A percentile compares a stretch with the other conserved stretches of the same genome.
phyloP scores from a whole-genome alignment of 2,888 invertebrate genomes.

The Lasiommata megera region DNA sequence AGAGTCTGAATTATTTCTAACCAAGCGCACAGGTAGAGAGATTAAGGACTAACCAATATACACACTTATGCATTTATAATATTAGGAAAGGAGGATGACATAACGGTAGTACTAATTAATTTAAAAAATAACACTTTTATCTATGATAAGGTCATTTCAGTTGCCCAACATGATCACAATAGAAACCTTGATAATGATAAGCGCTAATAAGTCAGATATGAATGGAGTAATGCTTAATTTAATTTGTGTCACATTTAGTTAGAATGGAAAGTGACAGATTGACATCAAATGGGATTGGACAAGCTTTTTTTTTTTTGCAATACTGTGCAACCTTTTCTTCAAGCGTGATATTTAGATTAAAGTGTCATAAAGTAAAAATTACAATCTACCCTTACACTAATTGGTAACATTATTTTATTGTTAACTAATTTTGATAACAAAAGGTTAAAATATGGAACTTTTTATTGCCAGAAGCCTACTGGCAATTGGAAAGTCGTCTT shows the following conservation, averaged over 20 bases:
- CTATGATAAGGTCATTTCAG: neutral
- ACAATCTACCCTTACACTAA: too few relatives aligned
- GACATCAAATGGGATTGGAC: neutral
- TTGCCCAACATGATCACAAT: slow-evolving; percentile 4
- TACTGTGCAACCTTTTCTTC: slow-evolving; percentile 55
- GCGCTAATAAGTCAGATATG: slow-evolving; percentile 8
- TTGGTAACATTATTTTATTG: too few relatives aligned
- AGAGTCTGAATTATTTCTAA: too few relatives aligned
- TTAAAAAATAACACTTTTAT: neutral
- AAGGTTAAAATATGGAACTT: too few relatives aligned
- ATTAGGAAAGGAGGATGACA: too few relatives aligned
- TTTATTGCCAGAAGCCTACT: too few relatives aligned
- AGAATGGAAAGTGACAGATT: neutral
- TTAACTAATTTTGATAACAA: too few relatives aligned
- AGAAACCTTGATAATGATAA: slow-evolving; percentile 15
- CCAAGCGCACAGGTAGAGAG: too few relatives aligned
- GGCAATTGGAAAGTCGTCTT: too few relatives aligned
- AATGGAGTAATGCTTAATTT: neutral
- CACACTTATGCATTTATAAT: too few relatives aligned
- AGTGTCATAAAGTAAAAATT: too few relatives aligned
- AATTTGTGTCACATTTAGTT: neutral
- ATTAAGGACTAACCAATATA: too few relatives aligned
- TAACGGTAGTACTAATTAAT: slow-evolving; percentile 1
- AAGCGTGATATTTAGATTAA: slow-evolving; percentile 41
- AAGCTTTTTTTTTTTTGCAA: slow-evolving; percentile 25